Evolutionary conservation across 1,140 invertebrate species (phyloP).

Genomic region (Thereuonema tuberculata): DNA sequence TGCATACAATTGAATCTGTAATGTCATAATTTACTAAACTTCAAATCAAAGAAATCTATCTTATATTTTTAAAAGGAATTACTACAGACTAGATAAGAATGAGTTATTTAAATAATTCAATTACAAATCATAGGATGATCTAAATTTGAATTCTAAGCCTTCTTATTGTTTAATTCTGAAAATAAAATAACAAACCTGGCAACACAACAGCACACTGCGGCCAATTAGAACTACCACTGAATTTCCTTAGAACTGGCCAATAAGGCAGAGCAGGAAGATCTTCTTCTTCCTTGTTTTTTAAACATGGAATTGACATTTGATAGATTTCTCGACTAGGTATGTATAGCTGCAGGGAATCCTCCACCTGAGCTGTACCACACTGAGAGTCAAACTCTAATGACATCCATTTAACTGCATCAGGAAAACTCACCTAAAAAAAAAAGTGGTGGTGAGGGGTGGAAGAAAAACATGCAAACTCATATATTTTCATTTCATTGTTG

Average conservation of each 20-base stretch:
- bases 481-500: neutral
- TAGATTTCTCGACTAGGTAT: conserved; percentile 42
- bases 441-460: too few relatives aligned
- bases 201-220: conserved; percentile 70
- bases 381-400: conserved; percentile 83
- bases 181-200: conserved; percentile 43
- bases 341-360: conserved; percentile 80
- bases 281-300: conserved; percentile 21
- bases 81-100: conserved; percentile 1
- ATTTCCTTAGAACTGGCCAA: conserved; percentile 57
- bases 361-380: conserved; percentile 82
- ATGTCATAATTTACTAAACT: too few relatives aligned
- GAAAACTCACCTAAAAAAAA: conserved; percentile 63
- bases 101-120: too few relatives aligned
- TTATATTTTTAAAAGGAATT: too few relatives aligned
- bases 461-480: conserved; percentile 3
- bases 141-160: too few relatives aligned
- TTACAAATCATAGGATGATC: too few relatives aligned
- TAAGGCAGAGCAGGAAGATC: conserved; percentile 29
- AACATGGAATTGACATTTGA: conserved; percentile 6
- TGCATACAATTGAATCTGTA: too few relatives aligned
- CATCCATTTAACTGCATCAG: conserved; percentile 75
- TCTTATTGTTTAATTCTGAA: too few relatives aligned
- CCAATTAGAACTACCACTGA: conserved; percentile 61
- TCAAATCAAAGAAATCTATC: too few relatives aligned